These are phyloP conservation scores for Megalopta genalis DNA, from an alignment of 1,140 invertebrate genomes.

Conservation along the genomic window DNA sequence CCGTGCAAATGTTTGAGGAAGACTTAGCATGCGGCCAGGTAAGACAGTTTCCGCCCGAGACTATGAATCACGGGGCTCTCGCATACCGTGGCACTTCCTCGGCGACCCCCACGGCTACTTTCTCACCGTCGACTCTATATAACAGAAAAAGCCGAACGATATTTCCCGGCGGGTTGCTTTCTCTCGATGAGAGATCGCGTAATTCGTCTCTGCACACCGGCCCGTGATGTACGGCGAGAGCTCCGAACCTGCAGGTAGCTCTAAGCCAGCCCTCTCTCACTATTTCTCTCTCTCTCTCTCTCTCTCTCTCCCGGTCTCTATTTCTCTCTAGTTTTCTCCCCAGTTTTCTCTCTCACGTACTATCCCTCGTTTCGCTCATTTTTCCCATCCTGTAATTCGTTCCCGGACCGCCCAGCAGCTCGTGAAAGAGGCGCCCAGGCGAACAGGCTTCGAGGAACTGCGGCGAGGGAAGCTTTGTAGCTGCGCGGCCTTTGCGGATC, in stretches of 20 bases:
- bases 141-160: neutral
- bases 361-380: neutral
- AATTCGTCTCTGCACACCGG: neutral
- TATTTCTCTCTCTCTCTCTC: no score
- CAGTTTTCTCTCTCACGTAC: neutral
- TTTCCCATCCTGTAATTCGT: neutral
- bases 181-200: constrained; percentile 14
- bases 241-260: neutral
- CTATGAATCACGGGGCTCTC: constrained; percentile 30
- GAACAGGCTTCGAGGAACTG: neutral
- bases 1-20: constrained; percentile 49
- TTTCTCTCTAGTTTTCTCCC: neutral
- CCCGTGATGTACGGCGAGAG: neutral
- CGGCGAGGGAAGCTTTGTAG: neutral
- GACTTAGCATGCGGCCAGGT: constrained; percentile 28
- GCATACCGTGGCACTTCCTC: neutral
- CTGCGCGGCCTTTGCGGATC: neutral
- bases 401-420: neutral
- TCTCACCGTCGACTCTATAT: neutral
- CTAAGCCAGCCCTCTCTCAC: no score
- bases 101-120: neutral
- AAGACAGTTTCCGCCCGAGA: constrained; percentile 12
- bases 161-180: constrained; percentile 7
- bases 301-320: no score
- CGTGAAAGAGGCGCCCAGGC: neutral